Evolutionary conservation across 2,797 vertebrate species (phyloP).

Genomic region (Coccyzus lansbergi): DNA sequence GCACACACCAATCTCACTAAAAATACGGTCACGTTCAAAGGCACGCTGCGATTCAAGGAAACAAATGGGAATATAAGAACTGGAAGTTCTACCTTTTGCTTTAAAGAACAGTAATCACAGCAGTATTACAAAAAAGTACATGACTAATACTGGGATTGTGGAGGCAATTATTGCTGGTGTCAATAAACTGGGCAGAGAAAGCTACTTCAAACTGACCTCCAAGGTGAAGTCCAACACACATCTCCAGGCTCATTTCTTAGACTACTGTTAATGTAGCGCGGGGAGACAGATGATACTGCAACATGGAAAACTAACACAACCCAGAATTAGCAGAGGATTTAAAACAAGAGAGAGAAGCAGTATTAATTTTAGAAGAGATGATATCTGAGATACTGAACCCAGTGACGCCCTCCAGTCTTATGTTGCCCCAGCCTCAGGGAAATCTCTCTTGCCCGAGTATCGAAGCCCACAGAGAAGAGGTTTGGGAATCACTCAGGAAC

Average conservation of each 20-base stretch:
- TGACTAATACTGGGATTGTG: neutral
- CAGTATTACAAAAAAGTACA: neutral
- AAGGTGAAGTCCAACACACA: neutral
- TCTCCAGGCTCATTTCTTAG: constrained; percentile 1
- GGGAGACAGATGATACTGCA: neutral
- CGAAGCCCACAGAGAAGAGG: rapidly evolving
- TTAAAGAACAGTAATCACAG: neutral
- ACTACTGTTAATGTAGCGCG: neutral
- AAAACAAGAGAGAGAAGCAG: neutral
- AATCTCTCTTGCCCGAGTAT: neutral
- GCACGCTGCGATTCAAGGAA: neutral
- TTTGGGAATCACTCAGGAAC: neutral
- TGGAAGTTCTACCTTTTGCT: neutral
- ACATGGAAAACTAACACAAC: neutral
- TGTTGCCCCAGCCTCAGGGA: neutral
- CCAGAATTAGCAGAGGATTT: neutral
- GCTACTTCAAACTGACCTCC: neutral
- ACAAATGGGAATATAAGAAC: neutral
- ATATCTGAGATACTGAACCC: neutral
- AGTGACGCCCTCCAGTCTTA: rapidly evolving
- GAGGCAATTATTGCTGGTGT: constrained; percentile 15
- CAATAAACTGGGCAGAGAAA: constrained; percentile 19
- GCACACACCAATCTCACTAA: neutral
- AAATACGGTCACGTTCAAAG: neutral
- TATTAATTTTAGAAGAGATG: neutral